Conservation (phyloP, 2,797 vertebrate species). For the Harpagifer antarcticus region DNA sequence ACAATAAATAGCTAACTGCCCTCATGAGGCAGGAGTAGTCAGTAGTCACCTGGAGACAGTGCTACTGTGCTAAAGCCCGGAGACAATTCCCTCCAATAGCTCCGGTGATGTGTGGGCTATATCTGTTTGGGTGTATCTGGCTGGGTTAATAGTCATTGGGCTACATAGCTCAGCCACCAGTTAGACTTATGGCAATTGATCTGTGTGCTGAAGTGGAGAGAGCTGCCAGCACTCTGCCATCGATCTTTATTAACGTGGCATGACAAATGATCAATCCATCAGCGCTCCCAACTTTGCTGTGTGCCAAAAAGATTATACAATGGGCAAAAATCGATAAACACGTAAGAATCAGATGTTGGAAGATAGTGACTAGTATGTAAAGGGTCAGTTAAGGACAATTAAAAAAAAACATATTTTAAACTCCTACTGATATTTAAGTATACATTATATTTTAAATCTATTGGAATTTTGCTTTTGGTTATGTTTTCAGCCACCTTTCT, state of each 20-base stretch:
- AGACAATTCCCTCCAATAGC: conserved; percentile 10
- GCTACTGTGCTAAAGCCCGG: conserved; percentile 6
- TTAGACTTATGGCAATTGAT: conserved; percentile 76
- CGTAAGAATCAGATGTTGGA: conserved; percentile 13
- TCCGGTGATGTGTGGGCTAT: conserved; percentile 31
- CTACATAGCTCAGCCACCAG: conserved; percentile 66
- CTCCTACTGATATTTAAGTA: neutral
- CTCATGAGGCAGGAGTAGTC: neutral
- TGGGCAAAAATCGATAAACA: conserved; percentile 46
- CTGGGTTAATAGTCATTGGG: conserved; percentile 64
- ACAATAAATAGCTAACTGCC: neutral
- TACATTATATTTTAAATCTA: neutral
- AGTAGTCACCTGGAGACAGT: conserved; percentile 9
- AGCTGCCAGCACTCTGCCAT: conserved; percentile 49
- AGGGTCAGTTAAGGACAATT: conserved; percentile 18
- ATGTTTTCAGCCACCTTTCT: neutral
- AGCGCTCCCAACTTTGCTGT: conserved; percentile 23
- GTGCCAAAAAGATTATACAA: conserved; percentile 54
- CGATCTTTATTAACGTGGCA: conserved; percentile 67
- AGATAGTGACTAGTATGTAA: conserved; percentile 1
- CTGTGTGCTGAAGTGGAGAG: conserved; percentile 54
- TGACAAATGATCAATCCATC: conserved; percentile 76
- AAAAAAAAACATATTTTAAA: neutral
- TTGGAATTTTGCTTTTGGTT: neutral
- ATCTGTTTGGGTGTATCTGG: conserved; percentile 48